Evolutionary conservation across 2,888 invertebrate genomes (phyloP).

Genomic region (Drosophila vallismaia): DNA sequence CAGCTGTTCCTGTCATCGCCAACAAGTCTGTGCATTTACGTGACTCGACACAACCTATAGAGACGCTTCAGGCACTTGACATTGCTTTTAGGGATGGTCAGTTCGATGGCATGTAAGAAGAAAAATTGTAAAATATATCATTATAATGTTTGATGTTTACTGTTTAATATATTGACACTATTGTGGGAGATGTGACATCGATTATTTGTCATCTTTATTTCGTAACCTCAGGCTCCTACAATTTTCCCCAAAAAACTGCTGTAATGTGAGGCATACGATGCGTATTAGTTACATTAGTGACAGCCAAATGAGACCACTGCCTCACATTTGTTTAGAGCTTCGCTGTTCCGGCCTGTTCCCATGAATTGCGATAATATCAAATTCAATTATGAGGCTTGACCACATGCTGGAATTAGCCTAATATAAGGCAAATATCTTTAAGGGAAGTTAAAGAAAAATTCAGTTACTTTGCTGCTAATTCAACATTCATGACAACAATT

Average conservation of each 20-base stretch:
- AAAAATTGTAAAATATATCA: not conserved
- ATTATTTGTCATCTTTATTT: not conserved
- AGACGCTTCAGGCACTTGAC: conserved; percentile 29
- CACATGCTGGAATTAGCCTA: conserved; percentile 20
- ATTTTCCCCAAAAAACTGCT: conserved; percentile 5
- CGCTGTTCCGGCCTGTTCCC: not conserved
- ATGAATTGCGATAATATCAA: conserved; percentile 9
- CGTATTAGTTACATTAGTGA: conserved; percentile 53
- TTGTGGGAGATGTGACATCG: not conserved
- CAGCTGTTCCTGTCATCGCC: conserved; percentile 40
- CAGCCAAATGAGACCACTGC: not conserved
- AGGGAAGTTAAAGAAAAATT: not conserved
- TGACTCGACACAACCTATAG: conserved; percentile 40
- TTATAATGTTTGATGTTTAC: not conserved
- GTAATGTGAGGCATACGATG: conserved; percentile 65
- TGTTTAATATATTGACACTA: not conserved
- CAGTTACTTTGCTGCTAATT: not conserved
- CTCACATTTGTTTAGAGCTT: conserved; percentile 23
- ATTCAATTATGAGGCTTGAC: conserved; percentile 26
- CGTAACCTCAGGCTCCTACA: not conserved
- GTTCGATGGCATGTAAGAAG: not conserved
- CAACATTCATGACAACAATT: conserved; percentile 28
- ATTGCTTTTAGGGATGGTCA: not conserved
- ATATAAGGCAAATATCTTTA: conserved; percentile 6
- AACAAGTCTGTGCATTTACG: conserved; percentile 44